These are phyloP conservation scores for Microcaecilia unicolor DNA, from an alignment of 2,797 vertebrate genomes.

Conservation along the genomic window DNA sequence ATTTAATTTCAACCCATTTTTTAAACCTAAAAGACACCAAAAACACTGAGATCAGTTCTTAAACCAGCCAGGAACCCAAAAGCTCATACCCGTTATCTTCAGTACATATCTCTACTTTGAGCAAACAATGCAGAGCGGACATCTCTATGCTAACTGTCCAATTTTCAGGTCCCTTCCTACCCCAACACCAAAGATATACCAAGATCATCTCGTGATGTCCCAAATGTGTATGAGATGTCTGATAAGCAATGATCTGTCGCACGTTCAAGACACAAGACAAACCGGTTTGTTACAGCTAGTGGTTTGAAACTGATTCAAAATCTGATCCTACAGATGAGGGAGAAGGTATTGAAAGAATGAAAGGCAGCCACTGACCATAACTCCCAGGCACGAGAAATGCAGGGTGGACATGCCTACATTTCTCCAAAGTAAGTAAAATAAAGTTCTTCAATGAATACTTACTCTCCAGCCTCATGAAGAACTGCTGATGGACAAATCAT, in stretches of 20 bases:
- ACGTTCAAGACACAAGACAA: conserved; percentile 31
- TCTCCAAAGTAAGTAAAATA: conserved; percentile 9
- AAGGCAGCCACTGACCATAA: conserved; percentile 6
- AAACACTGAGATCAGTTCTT: no score
- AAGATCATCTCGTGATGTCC: conserved; percentile 16
- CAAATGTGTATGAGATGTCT: conserved; percentile 28
- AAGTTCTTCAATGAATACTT: conserved; percentile 52
- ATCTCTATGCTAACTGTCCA: no score
- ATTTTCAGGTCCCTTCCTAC: no score
- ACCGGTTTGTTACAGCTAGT: conserved; percentile 24
- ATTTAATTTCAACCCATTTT: no score
- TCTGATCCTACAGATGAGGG: conserved; percentile 3
- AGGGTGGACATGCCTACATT: background rate
- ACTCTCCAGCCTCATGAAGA: conserved; percentile 79
- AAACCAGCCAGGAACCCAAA: no score
- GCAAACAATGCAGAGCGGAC: no score
- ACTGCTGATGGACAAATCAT: conserved; percentile 78
- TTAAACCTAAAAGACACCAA: no score
- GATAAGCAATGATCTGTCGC: conserved; percentile 29
- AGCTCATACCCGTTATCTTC: no score
- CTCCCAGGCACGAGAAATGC: background rate
- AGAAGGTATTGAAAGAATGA: background rate
- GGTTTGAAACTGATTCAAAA: conserved; percentile 18
- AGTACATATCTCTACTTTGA: no score
- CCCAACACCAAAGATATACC: conserved; percentile 26